Evolutionary conservation across 2,113 vertebrate genomes (phyloP), one percentile per base, ranked within the genome.

Genomic region (Poeciliopsis retropinna): DNA sequence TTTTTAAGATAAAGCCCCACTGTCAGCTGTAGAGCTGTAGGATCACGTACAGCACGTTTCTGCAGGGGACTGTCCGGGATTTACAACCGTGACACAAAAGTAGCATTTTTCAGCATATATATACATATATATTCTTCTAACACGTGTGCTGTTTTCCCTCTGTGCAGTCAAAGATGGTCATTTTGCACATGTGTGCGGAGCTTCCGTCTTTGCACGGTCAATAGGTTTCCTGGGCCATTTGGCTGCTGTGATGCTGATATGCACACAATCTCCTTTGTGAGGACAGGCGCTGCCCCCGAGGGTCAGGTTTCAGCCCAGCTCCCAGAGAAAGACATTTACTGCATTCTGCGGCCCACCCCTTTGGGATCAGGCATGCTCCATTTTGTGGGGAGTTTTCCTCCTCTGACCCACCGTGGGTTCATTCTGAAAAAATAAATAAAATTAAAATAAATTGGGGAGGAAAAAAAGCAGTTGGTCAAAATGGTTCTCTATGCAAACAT

Each of bases 241-340:
- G 72, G 87, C 88, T 80, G 85, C 92, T 92, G 89, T 92, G 92
- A 93, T 93, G 93, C 90, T 93, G 92, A 92, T 92, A 89, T 91
- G 89, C 91, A 94, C 93, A 94, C 93, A 91, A 92, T 93, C 93
- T 90, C 87, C 93, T 94, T 94, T 94, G 94, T 95, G 90, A 87
- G 85, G 90, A 87, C 88, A 94, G 92, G 86, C 91, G 90, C 93
- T 92, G 89, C 92, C 92, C 91, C 92, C 79, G 79, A 93, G 93
- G 92, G 92, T 95, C 94, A 90, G 93, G 91, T 95, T 95, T 91
- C 93, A 94, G n/a, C 76, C 88, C 83, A 78, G 84, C 86, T 57
- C 86, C 79, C 83, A 90, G 78, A 91, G 83, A 93, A 89, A 88
- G 87, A 91, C 89, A 89, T 91, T 90, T 91, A 89, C 85, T 91